Conservation (phyloP, 2,888 invertebrate genomes). For the Sicus ferrugineus region DNA sequence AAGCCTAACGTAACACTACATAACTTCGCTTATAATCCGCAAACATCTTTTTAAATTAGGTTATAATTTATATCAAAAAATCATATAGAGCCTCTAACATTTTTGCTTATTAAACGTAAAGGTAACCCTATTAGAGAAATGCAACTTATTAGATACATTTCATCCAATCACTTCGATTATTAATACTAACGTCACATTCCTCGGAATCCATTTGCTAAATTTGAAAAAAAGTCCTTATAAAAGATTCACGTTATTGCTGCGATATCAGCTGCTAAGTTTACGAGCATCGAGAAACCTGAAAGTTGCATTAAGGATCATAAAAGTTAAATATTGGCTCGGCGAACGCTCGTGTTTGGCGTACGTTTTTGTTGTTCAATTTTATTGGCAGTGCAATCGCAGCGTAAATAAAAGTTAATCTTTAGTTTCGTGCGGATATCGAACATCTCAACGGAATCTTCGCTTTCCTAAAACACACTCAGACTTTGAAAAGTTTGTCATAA, state of each 20-base stretch:
- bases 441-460: not conserved
- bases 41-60: no score
- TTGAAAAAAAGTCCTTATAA: not conserved
- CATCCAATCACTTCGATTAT: no score
- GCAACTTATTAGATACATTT: no score
- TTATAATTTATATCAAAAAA: no score
- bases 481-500: conserved; percentile 8
- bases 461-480: not conserved
- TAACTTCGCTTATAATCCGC: no score
- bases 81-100: no score
- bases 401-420: not conserved
- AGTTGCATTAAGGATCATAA: conserved; percentile 25
- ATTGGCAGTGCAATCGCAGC: not conserved
- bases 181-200: no score
- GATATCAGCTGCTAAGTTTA: conserved; percentile 11
- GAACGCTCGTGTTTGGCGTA: conserved; percentile 28
- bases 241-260: not conserved
- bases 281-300: conserved; percentile 11
- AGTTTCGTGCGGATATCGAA: not conserved
- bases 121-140: no score
- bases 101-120: no score
- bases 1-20: no score
- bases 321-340: conserved; percentile 2
- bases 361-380: conserved; percentile 15
- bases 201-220: no score